These are phyloP conservation scores for Pempheris klunzingeri DNA, from an alignment of 2,797 vertebrate genomes.

Conservation along the genomic window DNA sequence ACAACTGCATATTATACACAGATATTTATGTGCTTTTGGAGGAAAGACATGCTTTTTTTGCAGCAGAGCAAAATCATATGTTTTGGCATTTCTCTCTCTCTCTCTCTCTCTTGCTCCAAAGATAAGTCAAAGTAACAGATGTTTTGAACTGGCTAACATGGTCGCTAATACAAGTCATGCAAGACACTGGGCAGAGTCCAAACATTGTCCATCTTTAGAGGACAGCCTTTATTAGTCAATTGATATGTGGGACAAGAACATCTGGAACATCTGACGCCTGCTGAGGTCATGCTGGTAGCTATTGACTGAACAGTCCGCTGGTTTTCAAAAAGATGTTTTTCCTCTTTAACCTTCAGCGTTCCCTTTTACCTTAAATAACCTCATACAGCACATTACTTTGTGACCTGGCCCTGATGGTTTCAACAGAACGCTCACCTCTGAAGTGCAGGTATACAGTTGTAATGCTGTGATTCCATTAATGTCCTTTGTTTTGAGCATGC, in stretches of 20 bases:
- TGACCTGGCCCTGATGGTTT: conserved; percentile 38
- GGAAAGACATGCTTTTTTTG: conserved; percentile 63
- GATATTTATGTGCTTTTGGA: conserved; percentile 84
- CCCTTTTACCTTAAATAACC: conserved; percentile 56
- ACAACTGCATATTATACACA: conserved; percentile 73
- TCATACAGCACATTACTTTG: background rate
- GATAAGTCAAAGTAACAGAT: conserved; percentile 74
- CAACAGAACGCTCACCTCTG: conserved; percentile 56
- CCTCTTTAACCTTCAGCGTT: conserved; percentile 36
- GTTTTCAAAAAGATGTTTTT: conserved; percentile 44
- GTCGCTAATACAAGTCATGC: conserved; percentile 73
- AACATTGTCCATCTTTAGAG: conserved; percentile 67
- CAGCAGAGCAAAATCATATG: conserved; percentile 77
- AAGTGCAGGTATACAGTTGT: conserved; percentile 12
- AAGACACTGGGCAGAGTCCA: conserved; percentile 66
- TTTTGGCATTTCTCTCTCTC: conserved; percentile 61
- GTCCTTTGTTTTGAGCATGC: background rate
- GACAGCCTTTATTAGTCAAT: conserved; percentile 61
- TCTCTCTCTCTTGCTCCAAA: conserved; percentile 53
- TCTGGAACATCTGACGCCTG: conserved; percentile 70
- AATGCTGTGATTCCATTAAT: background rate
- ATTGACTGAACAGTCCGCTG: conserved; percentile 27
- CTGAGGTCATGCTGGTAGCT: conserved; percentile 73
- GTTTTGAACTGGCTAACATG: conserved; percentile 74
- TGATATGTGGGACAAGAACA: conserved; percentile 70